Percentiles rank a stretch among this genome's conserved stretches.
Conservation (phyloP, 2,113 vertebrate species). For the Pterocles gutturalis region DNA sequence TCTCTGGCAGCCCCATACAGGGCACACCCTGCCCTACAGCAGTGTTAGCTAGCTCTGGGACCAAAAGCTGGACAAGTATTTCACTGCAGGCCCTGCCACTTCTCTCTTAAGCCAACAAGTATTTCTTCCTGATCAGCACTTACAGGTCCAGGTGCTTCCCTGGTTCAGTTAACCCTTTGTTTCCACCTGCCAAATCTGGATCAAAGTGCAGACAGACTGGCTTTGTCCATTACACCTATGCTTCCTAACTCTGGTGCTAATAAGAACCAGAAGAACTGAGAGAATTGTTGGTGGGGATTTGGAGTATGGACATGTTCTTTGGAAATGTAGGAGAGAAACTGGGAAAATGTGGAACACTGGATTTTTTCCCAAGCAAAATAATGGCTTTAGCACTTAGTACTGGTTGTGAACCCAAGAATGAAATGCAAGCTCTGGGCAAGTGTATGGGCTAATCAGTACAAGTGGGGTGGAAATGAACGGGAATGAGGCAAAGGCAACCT, state of each 20-base stretch:
- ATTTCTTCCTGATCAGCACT: neutral
- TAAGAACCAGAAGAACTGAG: neutral
- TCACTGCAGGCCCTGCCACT: too few species aligned
- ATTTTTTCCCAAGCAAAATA: neutral
- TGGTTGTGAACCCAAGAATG: neutral
- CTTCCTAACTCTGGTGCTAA: neutral
- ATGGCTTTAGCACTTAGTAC: neutral
- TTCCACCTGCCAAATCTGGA: neutral
- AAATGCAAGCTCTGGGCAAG: neutral
- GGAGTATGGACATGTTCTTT: neutral
- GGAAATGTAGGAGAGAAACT: neutral
- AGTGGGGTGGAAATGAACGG: neutral
- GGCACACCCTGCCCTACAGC: fast-evolving
- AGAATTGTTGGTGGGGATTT: neutral
- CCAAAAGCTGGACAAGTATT: neutral
- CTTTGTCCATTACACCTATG: neutral
- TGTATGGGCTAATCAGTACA: neutral
- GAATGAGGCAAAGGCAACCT: neutral
- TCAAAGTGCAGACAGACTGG: neutral
- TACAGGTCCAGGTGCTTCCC: neutral
- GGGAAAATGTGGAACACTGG: neutral
- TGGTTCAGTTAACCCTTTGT: neutral
- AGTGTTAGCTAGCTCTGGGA: neutral
- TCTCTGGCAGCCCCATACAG: neutral
- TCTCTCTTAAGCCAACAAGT: neutral